phyloP scores from a whole-genome alignment of 2,797 vertebrate genomes.

The Amniataba percoides region DNA sequence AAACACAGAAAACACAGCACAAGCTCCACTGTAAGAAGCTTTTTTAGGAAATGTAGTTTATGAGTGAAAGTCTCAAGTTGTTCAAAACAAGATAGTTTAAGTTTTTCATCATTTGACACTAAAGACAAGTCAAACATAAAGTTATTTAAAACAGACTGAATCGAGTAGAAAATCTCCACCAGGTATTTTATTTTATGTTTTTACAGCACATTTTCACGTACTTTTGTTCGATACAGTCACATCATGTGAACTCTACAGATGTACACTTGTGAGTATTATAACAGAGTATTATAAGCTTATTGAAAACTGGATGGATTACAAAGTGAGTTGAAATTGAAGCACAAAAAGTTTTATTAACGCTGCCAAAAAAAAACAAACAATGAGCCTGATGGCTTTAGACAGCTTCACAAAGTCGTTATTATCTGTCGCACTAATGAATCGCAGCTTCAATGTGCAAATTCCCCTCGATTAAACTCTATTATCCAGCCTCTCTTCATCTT shows the following conservation, averaged over 20 bases:
- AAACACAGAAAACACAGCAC: not conserved
- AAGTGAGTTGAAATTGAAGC: constrained; percentile 32
- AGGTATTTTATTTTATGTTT: not conserved
- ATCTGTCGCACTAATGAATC: constrained; percentile 60
- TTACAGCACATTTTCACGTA: not conserved
- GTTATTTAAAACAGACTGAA: not conserved
- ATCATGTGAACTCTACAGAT: not conserved
- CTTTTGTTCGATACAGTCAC: not conserved
- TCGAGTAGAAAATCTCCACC: too few relatives aligned
- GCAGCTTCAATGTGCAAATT: constrained; percentile 55
- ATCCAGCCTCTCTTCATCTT: constrained; percentile 34
- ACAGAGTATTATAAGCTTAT: not conserved
- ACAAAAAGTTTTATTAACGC: constrained; percentile 55
- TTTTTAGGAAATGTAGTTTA: too few relatives aligned
- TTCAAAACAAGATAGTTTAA: not conserved
- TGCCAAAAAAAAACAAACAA: constrained; percentile 28
- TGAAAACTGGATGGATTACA: constrained; percentile 31
- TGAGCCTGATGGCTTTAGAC: constrained; percentile 36
- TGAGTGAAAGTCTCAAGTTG: too few relatives aligned
- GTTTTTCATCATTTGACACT: not conserved
- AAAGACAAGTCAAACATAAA: not conserved
- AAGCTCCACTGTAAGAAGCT: not conserved
- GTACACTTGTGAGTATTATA: not conserved
- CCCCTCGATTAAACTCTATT: constrained; percentile 50
- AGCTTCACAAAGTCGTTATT: constrained; percentile 58